Evolutionary conservation across 1,140 invertebrate species (phyloP).

Genomic region (Drosophila takahashii): DNA sequence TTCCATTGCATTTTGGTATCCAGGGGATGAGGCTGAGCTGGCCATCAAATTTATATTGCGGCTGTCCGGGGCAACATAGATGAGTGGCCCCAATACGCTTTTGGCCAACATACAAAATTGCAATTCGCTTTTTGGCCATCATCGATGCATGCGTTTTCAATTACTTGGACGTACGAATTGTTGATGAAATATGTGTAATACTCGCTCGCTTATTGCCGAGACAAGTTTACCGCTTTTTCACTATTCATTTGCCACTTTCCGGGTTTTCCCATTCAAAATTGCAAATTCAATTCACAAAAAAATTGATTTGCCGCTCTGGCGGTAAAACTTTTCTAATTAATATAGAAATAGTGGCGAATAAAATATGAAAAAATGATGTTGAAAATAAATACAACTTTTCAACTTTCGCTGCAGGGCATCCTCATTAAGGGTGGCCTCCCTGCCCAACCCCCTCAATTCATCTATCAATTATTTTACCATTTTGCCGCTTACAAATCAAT

Average conservation of each 20-base stretch:
- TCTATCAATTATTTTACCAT: constrained; percentile 78
- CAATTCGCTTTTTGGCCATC: constrained; percentile 51
- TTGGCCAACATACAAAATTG: constrained; percentile 39
- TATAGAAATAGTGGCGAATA: constrained; percentile 35
- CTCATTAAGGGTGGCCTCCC: constrained; percentile 54
- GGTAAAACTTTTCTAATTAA: constrained; percentile 72
- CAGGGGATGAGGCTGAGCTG: background rate
- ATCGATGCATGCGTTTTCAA: constrained; percentile 63
- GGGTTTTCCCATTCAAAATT: constrained; percentile 36
- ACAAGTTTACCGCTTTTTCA: constrained; percentile 43
- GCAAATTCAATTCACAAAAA: constrained; percentile 59
- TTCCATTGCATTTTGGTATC: constrained; percentile 18
- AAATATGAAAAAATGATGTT: constrained; percentile 35
- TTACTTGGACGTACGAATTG: constrained; percentile 53
- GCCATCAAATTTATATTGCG: constrained; percentile 57
- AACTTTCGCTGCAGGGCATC: constrained; percentile 49
- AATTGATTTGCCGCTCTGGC: constrained; percentile 10
- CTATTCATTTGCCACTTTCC: constrained; percentile 42
- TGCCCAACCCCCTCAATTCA: constrained; percentile 1
- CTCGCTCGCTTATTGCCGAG: constrained; percentile 14
- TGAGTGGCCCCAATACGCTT: constrained; percentile 47
- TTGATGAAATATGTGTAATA: constrained; percentile 60
- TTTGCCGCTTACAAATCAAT: constrained; percentile 70
- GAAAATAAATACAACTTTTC: constrained; percentile 50
- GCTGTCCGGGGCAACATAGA: constrained; percentile 36